Evolutionary conservation across 2,888 invertebrate species (phyloP).

Genomic region (Sceliomorpha sp.): DNA sequence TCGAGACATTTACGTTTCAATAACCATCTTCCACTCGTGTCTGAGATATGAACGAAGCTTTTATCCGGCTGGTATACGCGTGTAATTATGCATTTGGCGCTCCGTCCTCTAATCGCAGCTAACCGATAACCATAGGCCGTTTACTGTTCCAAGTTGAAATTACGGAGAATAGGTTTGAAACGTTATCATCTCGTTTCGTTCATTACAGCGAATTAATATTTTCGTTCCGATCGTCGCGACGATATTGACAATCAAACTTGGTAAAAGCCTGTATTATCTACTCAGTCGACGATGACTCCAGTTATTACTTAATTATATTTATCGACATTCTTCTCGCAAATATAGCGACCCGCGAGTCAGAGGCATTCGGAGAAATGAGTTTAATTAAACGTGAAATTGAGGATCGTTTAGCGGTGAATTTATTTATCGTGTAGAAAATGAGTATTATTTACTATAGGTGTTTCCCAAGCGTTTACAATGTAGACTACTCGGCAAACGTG

Average conservation of each 20-base stretch:
- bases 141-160: conserved; percentile 3
- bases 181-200: conserved; percentile 15
- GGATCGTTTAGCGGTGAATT: no score
- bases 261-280: neutral
- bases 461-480: no score
- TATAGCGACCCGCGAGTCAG: no score
- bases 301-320: no score
- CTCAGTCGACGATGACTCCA: neutral
- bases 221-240: conserved; percentile 2
- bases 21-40: conserved; percentile 18
- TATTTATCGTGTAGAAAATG: no score
- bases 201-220: conserved; percentile 19
- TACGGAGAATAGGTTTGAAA: conserved; percentile 15
- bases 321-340: no score
- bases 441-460: no score
- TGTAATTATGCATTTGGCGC: conserved; percentile 35
- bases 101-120: conserved; percentile 21
- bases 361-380: no score
- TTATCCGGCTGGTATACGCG: conserved; percentile 16
- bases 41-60: conserved; percentile 2
- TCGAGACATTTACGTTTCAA: conserved; percentile 40
- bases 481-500: no score
- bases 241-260: neutral
- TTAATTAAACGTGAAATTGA: no score
- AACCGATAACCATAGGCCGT: conserved; percentile 17